Base-by-base conservation (phyloP, 2,888 invertebrate species). In the Bombylius discolor region DNA sequence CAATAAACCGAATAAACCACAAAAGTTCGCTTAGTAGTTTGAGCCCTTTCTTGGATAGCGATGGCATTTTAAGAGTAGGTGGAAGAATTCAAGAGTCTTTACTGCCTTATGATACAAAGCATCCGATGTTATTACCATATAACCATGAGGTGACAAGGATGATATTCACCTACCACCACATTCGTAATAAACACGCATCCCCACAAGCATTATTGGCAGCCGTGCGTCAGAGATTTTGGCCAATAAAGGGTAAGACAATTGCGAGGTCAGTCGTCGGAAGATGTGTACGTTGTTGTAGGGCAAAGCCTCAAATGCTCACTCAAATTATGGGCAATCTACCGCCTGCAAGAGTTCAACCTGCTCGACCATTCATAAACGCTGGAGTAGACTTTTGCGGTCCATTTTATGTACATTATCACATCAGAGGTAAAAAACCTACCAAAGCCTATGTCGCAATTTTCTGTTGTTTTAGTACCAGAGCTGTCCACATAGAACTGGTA, bases 321-420 rank as follows among this genome's bases (percentile, higher is more conserved):
- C 64, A 64, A 47, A 33, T 62, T 1, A 66, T 67, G 65, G 64
- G 63, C 32, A 55, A 65, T 57, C 54, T 66, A 23, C 66, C 66
- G 3, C 33, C 14, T 14, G 48, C 34, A 42, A 53, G 65, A 47
- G 52, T 56, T 9, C 44, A 23, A 14, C 50, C 55, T 31, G 53
- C 57, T 45, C n/a, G 59, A 14, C 54, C 57, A 50, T 57, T 60
- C 49, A 42, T 56, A 7, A 53, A 57, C 33, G 34, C 55, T 36
- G 61, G 56, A 1, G 51, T 59, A 36, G 57, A 58, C 31, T 59
- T 50, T 44, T 51, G 46, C 8, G 60, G 59, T 14, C 57, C 58
- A 12, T 32, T 58, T 32, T 56, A 49, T 39, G 50, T 46, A 13
- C 53, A 52, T 31, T 56, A 49, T 46, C 46, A 51, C 14, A 45